Evolutionary conservation across 53 echinoderm and acorn worm species (phyloP), one percentile per base, ranked within the genome.

Genomic region (Actinopyga echinites): DNA sequence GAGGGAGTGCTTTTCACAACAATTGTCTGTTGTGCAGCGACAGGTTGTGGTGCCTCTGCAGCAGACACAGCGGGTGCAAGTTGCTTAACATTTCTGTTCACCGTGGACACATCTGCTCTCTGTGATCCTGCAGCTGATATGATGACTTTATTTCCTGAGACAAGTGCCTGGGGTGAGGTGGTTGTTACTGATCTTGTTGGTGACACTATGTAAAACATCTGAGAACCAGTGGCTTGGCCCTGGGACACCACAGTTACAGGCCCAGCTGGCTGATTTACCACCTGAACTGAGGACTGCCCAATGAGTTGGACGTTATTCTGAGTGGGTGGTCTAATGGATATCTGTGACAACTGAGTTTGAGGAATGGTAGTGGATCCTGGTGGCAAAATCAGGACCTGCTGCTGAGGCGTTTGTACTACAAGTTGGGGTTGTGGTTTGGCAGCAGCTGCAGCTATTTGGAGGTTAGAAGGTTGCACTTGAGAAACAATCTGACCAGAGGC

Each of bases 171-270:
- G 26, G 63, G 40, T 17, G 58, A 60, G 37, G 60, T 8, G 12
- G 23, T 26, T 33, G 60, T 62, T 13, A 62, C 63, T 34, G 81
- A 35, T 32, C 81, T 80, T 2, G 81, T 80, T 21, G 81, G 81
- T 59, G 81, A 80, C 12, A 80, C 81, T n/a, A 80, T 80, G 35
- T 80, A 80, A 30, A 61, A 80, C 60, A 80, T 59, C 44, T 80
- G 81, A 12, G 60, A 62, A 34, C 60, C 62, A 8, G 81, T 40
- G 20, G 60, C 21, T 36, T 58, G 81, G 11, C 60, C 81, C 60
- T 59, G 63, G n/a, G 81, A 80, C 20, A 80, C 60, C 6, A 80
- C 81, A 11, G 81, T 80, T 35, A 80, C 40, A 33, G 60, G 60
- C 38, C 81, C 63, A 24, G 36, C 45, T 23, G 81, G 44, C 28